Evolutionary conservation across 2,888 invertebrate genomes (phyloP).

Genomic region (Melanostoma mellinum): DNA sequence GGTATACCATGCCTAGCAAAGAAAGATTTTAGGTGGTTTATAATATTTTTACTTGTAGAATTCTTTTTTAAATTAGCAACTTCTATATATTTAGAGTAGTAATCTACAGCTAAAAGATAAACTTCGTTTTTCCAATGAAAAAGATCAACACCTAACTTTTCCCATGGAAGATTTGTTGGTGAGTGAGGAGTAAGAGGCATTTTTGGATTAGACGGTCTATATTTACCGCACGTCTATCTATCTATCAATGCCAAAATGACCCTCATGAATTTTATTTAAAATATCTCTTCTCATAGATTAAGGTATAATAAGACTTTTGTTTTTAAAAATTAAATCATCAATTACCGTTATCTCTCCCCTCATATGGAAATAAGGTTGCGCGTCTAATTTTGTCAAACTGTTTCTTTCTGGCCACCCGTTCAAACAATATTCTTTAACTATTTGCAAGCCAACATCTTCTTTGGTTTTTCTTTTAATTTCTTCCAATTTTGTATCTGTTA

Average conservation of each 20-base stretch:
- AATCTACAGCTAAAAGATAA: conserved; percentile 24
- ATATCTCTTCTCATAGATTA: conserved; percentile 33
- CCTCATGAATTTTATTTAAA: conserved; percentile 53
- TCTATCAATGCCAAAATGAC: conserved; percentile 52
- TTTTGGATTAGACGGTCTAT: conserved; percentile 25
- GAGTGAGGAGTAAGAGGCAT: conserved; percentile 21
- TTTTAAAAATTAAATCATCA: conserved; percentile 11
- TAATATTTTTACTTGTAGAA: background rate
- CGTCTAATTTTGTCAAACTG: conserved; percentile 18
- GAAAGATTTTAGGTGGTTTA: conserved; percentile 1
- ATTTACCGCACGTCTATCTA: conserved; percentile 25
- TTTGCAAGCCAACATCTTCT: conserved; percentile 8
- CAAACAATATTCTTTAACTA: conserved; percentile 24
- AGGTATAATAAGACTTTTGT: conserved; percentile 11
- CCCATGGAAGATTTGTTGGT: conserved; percentile 16
- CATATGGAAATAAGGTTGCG: conserved; percentile 4
- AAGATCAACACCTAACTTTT: conserved; percentile 25
- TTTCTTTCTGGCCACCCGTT: conserved; percentile 29
- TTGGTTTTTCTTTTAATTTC: conserved; percentile 18
- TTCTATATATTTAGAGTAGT: conserved; percentile 34
- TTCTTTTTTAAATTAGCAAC: conserved; percentile 19
- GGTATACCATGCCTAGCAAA: background rate
- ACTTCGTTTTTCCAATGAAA: conserved; percentile 12
- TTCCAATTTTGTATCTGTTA: conserved; percentile 20
- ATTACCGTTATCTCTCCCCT: conserved; percentile 16